These are phyloP conservation scores for Lethenteron reissneri DNA, from an alignment of 2,113 vertebrate species.

Conservation along the genomic window DNA sequence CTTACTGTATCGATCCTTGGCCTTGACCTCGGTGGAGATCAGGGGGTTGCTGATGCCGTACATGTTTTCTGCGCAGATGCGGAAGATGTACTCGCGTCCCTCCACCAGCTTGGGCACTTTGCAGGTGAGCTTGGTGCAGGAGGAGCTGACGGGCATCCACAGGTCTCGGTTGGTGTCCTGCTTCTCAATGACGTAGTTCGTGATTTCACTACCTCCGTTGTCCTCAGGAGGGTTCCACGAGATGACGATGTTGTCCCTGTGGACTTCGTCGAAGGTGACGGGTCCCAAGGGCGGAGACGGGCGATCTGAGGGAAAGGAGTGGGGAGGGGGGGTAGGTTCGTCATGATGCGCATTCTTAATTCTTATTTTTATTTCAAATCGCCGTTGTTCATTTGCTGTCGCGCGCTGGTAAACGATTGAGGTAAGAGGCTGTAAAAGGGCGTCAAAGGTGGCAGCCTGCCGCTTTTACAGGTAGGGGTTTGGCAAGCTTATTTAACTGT, in stretches of 20 bases:
- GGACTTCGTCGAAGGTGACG: slow-evolving; percentile 76
- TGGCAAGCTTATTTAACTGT: no score
- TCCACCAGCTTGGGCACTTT: slow-evolving; percentile 77
- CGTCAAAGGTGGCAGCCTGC: no score
- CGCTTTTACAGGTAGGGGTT: no score
- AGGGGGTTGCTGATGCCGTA: slow-evolving; percentile 91
- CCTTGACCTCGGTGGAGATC: slow-evolving; percentile 75
- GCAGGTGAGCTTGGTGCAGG: slow-evolving; percentile 57
- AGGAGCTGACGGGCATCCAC: slow-evolving; percentile 81
- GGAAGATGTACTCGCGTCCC: slow-evolving; percentile 68
- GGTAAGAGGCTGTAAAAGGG: no score
- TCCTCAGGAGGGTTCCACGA: slow-evolving; percentile 93
- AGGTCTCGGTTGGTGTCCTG: slow-evolving; percentile 57
- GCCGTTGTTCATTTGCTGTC: no score
- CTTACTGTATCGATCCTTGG: slow-evolving; percentile 87
- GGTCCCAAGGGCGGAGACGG: slow-evolving; percentile 75
- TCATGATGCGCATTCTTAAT: background rate
- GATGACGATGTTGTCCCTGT: slow-evolving; percentile 70
- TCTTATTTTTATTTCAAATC: background rate
- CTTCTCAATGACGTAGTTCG: slow-evolving; percentile 89
- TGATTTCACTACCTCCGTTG: slow-evolving; percentile 60
- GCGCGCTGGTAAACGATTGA: no score
- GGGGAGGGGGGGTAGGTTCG: no score
- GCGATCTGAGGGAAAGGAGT: slow-evolving; percentile 34
- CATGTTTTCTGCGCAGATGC: slow-evolving; percentile 78